These are phyloP conservation scores for Gadus macrocephalus DNA, from an alignment of 2,113 vertebrate genomes.

Conservation along the genomic window DNA sequence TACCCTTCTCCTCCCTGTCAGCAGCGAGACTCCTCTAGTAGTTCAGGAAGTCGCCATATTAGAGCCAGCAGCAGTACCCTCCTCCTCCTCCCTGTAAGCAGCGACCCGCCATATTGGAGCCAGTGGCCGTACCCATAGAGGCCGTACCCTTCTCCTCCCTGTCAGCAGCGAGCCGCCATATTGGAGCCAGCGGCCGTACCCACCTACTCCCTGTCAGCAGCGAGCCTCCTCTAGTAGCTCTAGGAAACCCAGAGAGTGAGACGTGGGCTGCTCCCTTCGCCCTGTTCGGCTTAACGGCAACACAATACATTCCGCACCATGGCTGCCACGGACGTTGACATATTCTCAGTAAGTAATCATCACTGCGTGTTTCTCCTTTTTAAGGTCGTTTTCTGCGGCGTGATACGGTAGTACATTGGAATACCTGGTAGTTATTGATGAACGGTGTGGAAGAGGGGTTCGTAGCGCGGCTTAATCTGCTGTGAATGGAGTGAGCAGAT, in stretches of 20 bases:
- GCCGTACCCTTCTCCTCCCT: no score
- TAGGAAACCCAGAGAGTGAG: constrained; percentile 53
- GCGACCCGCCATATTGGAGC: no score
- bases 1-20: no score
- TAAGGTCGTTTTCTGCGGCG: neutral
- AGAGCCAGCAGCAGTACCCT: no score
- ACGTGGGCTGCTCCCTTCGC: constrained; percentile 63
- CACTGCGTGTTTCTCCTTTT: neutral
- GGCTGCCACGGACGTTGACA: constrained; percentile 89
- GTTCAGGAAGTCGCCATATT: neutral
- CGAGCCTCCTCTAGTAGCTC: constrained; percentile 28
- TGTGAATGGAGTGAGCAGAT: no score
- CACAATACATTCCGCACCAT: constrained; percentile 71
- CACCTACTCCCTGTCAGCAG: constrained; percentile 47
- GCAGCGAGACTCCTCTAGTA: neutral
- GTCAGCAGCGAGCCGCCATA: constrained; percentile 76
- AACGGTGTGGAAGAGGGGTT: constrained; percentile 27
- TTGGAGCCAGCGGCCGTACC: no score
- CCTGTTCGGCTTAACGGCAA: constrained; percentile 34
- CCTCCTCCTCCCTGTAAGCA: no score
- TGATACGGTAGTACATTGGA: neutral
- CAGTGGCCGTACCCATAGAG: no score
- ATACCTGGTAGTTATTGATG: constrained; percentile 28
- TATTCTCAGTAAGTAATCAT: constrained; percentile 78
- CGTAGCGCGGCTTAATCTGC: no score